Base-by-base conservation (phyloP, 1,140 invertebrate genomes). In the Macrotrachela quadricornifera region DNA sequence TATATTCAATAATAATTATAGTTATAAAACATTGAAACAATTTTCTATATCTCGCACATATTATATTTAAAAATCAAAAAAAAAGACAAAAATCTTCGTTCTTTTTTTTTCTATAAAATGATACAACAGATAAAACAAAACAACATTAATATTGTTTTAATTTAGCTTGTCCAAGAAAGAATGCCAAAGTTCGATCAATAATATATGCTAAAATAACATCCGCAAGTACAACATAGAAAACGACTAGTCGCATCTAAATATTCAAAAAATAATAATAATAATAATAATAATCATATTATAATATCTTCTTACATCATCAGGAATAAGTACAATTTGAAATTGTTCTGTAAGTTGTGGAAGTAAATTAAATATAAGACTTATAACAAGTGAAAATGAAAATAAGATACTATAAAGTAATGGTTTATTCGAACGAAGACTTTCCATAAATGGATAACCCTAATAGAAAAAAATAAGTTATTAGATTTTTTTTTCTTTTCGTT, bases 391-490 rank as follows among this genome's bases (percentile, higher is more conserved):
- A 16, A 78, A 76, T 13, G 83, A 83, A 44, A 78, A 73, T 13
- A 83, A 44, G 43, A 95, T 76, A 64, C 85, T 87, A 71, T 86
- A 92, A 57, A 97, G 70, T 50, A 99, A 73, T 21, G 85, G 79
- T 61, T 81, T 83, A 71, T 99, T 97, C 62, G 92, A 82, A 15
- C 65, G 66, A 51, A 99, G 72, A 71, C 85, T 85, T 68, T 95
- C 88, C 94, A 99, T 99, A 61, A 88, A 99, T 2, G 94, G 94
- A 66, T 85, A 79, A 12, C 94, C 92, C 87, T 95, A 63, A 61
- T 58, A 55, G 40, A 59, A 16, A 56, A 48, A 45, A 1, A 46
- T n/a, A 18, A 17, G 30, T 14, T 17, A 62, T 62, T 30, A 4
- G 21, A 30, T 4, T 30, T 30, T 30, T 30, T 30, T 4, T 30